Evolutionary conservation across 2,113 vertebrate genomes (phyloP).

Genomic region (Tychaedon coryphoeus): DNA sequence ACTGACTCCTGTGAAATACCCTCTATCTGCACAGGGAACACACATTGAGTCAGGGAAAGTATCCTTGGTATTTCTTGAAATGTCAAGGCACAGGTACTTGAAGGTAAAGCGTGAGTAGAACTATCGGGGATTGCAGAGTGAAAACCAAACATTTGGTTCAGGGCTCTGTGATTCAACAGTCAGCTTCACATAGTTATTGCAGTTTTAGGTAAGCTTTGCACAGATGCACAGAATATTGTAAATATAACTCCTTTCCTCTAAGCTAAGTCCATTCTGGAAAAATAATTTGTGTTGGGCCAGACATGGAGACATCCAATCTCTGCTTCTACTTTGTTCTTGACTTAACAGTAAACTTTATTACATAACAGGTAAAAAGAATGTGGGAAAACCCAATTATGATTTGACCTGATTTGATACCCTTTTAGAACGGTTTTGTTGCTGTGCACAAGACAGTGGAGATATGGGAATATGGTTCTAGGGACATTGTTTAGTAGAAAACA

Average conservation of each 20-base stretch:
- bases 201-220: not conserved
- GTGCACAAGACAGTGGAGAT: not conserved
- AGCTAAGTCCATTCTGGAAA: not conserved
- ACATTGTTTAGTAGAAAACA: not conserved
- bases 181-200: not conserved
- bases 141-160: not conserved
- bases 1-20: conserved; percentile 62
- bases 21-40: conserved; percentile 61
- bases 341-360: not conserved
- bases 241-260: not conserved
- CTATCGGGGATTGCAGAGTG: not conserved
- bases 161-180: not conserved
- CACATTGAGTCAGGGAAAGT: conserved; percentile 34
- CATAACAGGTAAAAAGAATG: not conserved
- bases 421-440: not conserved
- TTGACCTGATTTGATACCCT: not conserved
- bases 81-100: not conserved
- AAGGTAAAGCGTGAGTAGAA: not conserved
- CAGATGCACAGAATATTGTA: not conserved
- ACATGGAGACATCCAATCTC: not conserved
- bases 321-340: not conserved
- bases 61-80: conserved; percentile 55
- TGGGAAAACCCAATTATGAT: not conserved
- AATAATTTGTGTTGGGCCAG: not conserved
- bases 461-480: not conserved